Evolutionary conservation across 1,140 invertebrate genomes (phyloP).

Genomic region (Zeugodacus cucurbitae): DNA sequence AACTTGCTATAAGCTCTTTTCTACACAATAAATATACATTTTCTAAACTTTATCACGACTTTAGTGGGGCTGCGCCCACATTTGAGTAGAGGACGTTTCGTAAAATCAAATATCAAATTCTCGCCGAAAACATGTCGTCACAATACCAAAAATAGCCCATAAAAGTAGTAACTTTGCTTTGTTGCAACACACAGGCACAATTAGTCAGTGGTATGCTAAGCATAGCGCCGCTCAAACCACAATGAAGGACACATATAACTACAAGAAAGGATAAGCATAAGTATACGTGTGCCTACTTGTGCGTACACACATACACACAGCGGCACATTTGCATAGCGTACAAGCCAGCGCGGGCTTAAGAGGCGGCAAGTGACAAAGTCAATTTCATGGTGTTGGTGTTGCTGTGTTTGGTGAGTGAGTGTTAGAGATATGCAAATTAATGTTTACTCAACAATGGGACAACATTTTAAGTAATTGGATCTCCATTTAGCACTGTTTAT

Average conservation of each 20-base stretch:
- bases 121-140: slow-evolving; percentile 21
- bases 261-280: background rate
- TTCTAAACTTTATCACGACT: background rate
- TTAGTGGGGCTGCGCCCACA: background rate
- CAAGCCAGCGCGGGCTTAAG: background rate
- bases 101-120: slow-evolving; percentile 28
- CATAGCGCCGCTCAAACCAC: background rate
- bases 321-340: background rate
- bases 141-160: slow-evolving; percentile 33
- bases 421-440: slow-evolving; percentile 59
- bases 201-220: background rate
- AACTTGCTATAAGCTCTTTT: too few species aligned
- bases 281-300: background rate
- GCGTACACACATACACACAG: background rate
- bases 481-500: slow-evolving; percentile 64
- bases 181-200: slow-evolving; percentile 40
- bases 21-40: background rate
- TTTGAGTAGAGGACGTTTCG: background rate
- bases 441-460: slow-evolving; percentile 59
- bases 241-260: background rate
- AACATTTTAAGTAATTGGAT: slow-evolving; percentile 66
- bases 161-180: slow-evolving; percentile 9
- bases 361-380: background rate
- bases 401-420: background rate
- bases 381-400: background rate